phyloP scores from a whole-genome alignment of 1,140 invertebrate genomes.

The Frieseomelitta varia region DNA sequence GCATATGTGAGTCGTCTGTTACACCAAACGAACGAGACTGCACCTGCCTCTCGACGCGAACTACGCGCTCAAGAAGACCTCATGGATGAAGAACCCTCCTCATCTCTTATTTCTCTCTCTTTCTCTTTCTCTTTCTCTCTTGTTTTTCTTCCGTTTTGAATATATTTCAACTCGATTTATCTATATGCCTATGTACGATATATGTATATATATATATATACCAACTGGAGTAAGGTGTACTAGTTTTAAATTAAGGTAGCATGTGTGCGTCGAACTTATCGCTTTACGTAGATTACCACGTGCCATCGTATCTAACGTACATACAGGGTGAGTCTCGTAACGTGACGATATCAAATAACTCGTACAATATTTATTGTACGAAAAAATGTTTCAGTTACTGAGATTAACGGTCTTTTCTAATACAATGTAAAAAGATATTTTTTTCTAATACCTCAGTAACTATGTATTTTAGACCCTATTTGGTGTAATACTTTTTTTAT shows the following conservation, averaged over 20 bases:
- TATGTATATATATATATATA: too few relatives aligned
- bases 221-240: conserved; percentile 13
- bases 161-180: conserved; percentile 34
- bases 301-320: conserved; percentile 41
- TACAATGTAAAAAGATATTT: too few relatives aligned
- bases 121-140: background rate
- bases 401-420: too few relatives aligned
- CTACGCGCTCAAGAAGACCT: conserved; percentile 19
- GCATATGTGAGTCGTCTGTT: conserved; percentile 54
- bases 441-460: too few relatives aligned
- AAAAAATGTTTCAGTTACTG: too few relatives aligned
- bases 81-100: background rate
- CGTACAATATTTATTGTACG: too few relatives aligned
- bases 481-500: too few relatives aligned
- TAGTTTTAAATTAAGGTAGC: conserved; percentile 55
- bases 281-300: conserved; percentile 56
- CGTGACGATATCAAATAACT: too few relatives aligned
- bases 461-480: too few relatives aligned
- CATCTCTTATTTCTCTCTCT: background rate
- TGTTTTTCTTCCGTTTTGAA: conserved; percentile 65
- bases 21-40: conserved; percentile 59
- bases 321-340: too few relatives aligned
- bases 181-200: background rate
- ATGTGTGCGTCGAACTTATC: conserved; percentile 21
- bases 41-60: conserved; percentile 74